phyloP scores from a whole-genome alignment of 2,888 invertebrate genomes.

The Galerucella pusilla region DNA sequence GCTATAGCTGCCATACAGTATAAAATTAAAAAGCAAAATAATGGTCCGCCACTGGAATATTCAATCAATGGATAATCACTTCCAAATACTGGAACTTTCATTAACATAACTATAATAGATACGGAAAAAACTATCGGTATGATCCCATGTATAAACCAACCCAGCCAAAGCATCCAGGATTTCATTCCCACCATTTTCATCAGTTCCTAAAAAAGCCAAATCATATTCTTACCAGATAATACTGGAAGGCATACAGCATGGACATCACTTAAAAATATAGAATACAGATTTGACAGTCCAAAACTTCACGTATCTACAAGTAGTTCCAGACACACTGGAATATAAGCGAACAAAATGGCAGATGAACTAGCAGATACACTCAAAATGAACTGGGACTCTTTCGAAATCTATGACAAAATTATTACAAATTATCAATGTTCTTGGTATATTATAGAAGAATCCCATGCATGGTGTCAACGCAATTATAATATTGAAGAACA shows the following conservation, averaged over 20 bases:
- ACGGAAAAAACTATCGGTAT: constrained; percentile 74
- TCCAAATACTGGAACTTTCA: constrained; percentile 69
- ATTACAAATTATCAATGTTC: too few species aligned
- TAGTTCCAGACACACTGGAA: neutral
- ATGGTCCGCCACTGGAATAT: constrained; percentile 72
- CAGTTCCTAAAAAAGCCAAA: constrained; percentile 73
- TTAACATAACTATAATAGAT: constrained; percentile 68
- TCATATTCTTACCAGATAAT: too few species aligned
- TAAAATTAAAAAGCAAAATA: constrained; percentile 77
- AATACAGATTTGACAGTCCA: too few species aligned
- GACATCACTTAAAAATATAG: too few species aligned
- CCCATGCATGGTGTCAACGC: too few species aligned
- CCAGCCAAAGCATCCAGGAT: constrained; percentile 86
- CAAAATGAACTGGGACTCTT: too few species aligned
- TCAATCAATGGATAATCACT: constrained; percentile 74
- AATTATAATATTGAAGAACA: too few species aligned
- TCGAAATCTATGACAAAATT: too few species aligned
- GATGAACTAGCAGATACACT: too few species aligned
- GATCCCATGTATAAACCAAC: constrained; percentile 86
- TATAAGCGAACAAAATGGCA: neutral
- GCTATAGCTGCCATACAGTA: constrained; percentile 78
- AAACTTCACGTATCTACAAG: too few species aligned
- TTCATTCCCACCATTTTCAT: constrained; percentile 93
- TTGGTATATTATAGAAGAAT: too few species aligned
- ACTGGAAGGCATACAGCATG: too few species aligned